These are phyloP conservation scores for Sebastiscus albofasciatus DNA, from an alignment of 2,797 vertebrate species.

Conservation along the genomic window DNA sequence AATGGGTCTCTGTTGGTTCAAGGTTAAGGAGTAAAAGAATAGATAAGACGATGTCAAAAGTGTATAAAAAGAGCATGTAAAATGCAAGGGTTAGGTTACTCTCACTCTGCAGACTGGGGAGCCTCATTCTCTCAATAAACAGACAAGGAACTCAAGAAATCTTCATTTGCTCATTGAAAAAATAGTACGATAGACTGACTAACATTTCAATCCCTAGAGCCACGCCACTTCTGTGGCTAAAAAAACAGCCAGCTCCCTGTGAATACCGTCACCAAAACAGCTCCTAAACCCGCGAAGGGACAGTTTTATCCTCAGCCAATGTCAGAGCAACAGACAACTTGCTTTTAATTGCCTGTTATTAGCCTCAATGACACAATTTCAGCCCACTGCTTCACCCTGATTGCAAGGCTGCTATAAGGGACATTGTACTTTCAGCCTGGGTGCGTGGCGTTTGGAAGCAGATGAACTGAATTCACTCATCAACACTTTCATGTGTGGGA, in stretches of 20 bases:
- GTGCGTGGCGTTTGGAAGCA: constrained; percentile 13
- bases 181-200: not conserved
- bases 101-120: too few species aligned
- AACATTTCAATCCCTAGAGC: not conserved
- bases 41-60: too few species aligned
- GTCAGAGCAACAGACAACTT: constrained; percentile 82
- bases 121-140: too few species aligned
- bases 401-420: constrained; percentile 65
- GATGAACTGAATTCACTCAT: constrained; percentile 30
- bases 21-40: too few species aligned
- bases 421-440: constrained; percentile 42
- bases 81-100: too few species aligned
- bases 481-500: constrained; percentile 36
- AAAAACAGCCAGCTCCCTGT: constrained; percentile 75
- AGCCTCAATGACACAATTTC: constrained; percentile 82
- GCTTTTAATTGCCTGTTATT: constrained; percentile 89
- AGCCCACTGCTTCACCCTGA: constrained; percentile 62
- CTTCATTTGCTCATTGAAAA: too few species aligned
- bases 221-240: not conserved
- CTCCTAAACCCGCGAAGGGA: constrained; percentile 72
- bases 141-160: too few species aligned
- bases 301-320: constrained; percentile 79
- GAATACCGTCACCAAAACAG: constrained; percentile 73
- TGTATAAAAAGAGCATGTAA: too few species aligned
- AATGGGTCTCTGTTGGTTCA: too few species aligned